Evolutionary conservation across 2,797 vertebrate species (phyloP), one percentile per base, ranked within the genome.

Genomic region (Rhinoraja longicauda): DNA sequence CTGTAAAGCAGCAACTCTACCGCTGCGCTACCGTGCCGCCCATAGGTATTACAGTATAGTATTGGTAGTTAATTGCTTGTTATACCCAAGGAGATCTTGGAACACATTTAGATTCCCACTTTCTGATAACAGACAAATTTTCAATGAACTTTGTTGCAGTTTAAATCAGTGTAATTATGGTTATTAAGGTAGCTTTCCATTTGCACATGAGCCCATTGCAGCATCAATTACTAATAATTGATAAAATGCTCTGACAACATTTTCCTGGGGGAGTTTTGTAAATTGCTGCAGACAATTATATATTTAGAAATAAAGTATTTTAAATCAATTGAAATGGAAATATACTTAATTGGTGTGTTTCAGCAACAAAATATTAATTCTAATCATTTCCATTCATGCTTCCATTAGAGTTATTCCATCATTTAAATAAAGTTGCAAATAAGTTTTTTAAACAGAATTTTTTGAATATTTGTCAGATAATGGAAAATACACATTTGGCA

Each of bases 181-280:
- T 86, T 62, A 53, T 62, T 32, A n/a, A 1, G 57, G 4, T 29
- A 62, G 57, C 29, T 86, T 86, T 86, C 12, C 59, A 13, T 5
- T 86, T 26, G 29, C 5, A 4, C 82, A 62, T 59, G 29, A 62
- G 57, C 82, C 15, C 24, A 59, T 86, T 86, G n/a, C 26, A 62
- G 59, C 57, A 86, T 86, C 57, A 86, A 62, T 86, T 62, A 86
- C 82, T 86, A 29, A 86, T 86, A 62, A 86, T 57, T 86, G 26
- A n/a, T 59, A 29, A 86, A n/a, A 62, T 86, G 53, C 57, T 53
- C 5, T 86, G 82, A 62, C n/a, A 64, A n/a, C 59, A 86, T 15
- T n/a, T 8, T 29, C 29, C n/a, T 17, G 59, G n/a, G 1, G 12
- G 57, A 59, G 57, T 82, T 53, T 39, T 9, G 9, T 9, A 26